Conservation (phyloP, 2,797 vertebrate species). For the Gallinago solitaria region DNA sequence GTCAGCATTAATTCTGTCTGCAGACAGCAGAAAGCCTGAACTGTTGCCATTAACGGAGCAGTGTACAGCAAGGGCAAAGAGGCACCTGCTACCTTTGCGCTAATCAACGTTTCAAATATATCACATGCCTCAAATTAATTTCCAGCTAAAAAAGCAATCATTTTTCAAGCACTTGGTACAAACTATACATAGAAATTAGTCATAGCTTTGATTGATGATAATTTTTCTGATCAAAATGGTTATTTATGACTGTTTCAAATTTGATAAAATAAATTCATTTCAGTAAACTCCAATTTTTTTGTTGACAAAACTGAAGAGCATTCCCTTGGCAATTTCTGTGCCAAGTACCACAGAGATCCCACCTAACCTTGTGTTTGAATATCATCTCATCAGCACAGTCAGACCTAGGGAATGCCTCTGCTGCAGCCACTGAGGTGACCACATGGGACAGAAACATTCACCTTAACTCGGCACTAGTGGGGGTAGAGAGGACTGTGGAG, state of each 20-base stretch:
- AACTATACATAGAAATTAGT: neutral
- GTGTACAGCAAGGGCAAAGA: neutral
- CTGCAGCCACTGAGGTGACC: neutral
- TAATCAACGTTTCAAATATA: constrained; percentile 29
- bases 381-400: neutral
- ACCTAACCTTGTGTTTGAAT: neutral
- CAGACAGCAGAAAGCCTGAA: neutral
- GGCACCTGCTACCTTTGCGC: neutral
- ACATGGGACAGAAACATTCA: neutral
- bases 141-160: constrained; percentile 9
- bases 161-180: constrained; percentile 22
- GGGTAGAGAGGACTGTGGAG: neutral
- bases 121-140: constrained; percentile 22
- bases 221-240: neutral
- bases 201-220: neutral
- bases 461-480: neutral
- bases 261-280: constrained; percentile 13
- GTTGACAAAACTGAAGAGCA: constrained; percentile 34
- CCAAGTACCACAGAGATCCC: neutral
- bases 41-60: neutral
- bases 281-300: constrained; percentile 39
- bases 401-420: neutral
- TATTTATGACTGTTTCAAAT: constrained; percentile 22
- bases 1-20: neutral
- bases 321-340: neutral